Base-by-base conservation (phyloP, 2,888 invertebrate species). In the Tetragonula carbonaria region DNA sequence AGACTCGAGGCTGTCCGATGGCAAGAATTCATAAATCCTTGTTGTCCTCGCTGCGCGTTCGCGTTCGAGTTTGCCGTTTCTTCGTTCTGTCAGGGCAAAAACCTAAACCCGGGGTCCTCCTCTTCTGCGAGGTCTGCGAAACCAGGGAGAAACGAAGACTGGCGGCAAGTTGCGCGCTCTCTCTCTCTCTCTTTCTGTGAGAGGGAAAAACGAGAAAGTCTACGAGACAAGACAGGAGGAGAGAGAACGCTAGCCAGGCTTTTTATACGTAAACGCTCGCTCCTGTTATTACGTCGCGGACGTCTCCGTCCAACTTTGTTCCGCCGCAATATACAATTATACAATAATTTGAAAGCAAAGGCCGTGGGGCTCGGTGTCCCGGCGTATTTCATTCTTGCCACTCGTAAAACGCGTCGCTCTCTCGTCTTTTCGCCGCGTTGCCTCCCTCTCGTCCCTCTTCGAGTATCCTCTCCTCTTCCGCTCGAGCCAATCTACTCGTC, bases 261-360 rank as follows among this genome's bases (percentile, higher is more conserved):
- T 90, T 90, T 88, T 88, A 86, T 86, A 90, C 89, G 23, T 28
- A 90, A 93, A 91, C 87, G 88, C 86, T 91, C 89, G 81, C 88
- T 89, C 63, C 91, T 23, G 90, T 92, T 93, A 93, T 93, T 92
- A 91, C 93, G 88, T 89, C 87, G 89, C 85, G 86, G 78, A 79
- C 67, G 86, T 90, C 87, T 87, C 79, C 82, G 86, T 88, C 83
- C 89, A 88, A 91, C 91, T 92, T 91, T 91, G 90, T 91, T 89
- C 91, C 86, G 80, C 77, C 81, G 92, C 90, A 92, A 93, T 92
- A 91, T 93, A 93, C 92, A 93, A 92, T 93, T 92, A 93, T 91
- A 90, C 88, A 91, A 93, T 93, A 93, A 93, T 93, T 92, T 89
- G 90, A 92, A 92, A 91, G 90, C 90, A 92, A 91, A 89, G 87